Conservation (phyloP, 35 echinoderm and acorn worm genomes). For the Anneissia japonica region DNA sequence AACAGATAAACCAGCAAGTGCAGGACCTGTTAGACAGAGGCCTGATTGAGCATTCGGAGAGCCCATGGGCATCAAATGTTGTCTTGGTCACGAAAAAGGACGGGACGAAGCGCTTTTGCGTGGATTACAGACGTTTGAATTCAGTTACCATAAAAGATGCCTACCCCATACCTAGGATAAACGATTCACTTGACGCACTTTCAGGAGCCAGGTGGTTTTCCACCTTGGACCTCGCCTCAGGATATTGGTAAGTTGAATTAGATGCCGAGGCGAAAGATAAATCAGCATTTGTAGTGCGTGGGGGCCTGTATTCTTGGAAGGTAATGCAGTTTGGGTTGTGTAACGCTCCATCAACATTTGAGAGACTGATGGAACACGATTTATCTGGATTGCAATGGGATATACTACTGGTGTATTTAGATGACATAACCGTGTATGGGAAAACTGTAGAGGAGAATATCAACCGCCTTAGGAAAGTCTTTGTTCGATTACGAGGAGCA, state of each 20-base stretch:
- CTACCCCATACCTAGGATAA: not conserved
- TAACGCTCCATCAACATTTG: conserved; percentile 30
- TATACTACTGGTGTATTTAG: conserved; percentile 39
- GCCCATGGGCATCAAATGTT: not conserved
- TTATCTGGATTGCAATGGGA: conserved; percentile 34
- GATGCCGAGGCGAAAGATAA: not conserved
- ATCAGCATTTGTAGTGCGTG: not conserved
- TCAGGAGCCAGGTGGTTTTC: not conserved
- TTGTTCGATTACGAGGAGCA: conserved; percentile 7
- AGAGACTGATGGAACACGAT: conserved; percentile 40
- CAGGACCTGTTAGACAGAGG: not conserved
- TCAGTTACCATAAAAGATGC: not conserved
- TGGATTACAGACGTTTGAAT: not conserved
- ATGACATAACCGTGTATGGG: conserved; percentile 34
- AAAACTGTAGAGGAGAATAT: conserved; percentile 19
- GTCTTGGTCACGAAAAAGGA: not conserved
- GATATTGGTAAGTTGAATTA: not conserved
- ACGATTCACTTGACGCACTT: not conserved
- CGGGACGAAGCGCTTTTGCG: not conserved
- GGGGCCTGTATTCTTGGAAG: not conserved
- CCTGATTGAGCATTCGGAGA: not conserved
- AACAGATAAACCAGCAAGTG: not conserved
- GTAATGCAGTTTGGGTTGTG: not conserved
- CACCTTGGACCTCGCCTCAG: not conserved
- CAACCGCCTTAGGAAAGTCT: not conserved